These are phyloP conservation scores for Corythaeola cristata DNA, from an alignment of 2,113 vertebrate genomes.

Conservation along the genomic window DNA sequence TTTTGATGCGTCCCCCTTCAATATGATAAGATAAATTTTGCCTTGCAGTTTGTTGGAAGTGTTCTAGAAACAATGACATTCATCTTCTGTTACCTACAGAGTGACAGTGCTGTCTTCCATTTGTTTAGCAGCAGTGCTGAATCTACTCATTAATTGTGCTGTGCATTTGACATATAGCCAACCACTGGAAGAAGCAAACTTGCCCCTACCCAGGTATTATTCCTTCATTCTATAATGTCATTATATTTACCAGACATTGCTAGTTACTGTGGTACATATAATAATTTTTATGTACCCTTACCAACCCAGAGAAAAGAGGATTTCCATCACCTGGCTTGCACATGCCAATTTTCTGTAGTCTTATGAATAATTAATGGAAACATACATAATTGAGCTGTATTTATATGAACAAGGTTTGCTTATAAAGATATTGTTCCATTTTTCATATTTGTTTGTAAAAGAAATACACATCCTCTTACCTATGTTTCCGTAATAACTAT, in stretches of 20 bases:
- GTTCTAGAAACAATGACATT: not conserved
- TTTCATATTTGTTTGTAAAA: not conserved
- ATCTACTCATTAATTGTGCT: slow-evolving; percentile 16
- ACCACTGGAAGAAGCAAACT: not conserved
- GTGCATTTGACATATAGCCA: not conserved
- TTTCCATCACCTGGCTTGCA: not conserved
- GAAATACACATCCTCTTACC: not conserved
- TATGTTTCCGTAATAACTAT: not conserved
- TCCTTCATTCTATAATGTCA: not conserved
- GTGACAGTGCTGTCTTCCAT: not conserved
- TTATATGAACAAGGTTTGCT: not conserved
- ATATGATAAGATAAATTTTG: not conserved
- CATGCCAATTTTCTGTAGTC: not conserved
- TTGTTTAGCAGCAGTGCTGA: not conserved
- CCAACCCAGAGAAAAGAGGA: not conserved
- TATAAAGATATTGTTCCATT: not conserved
- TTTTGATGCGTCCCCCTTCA: not conserved
- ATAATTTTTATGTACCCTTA: not conserved
- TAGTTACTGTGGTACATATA: not conserved
- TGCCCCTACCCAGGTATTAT: not conserved
- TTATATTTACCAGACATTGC: not conserved
- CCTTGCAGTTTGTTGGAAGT: not conserved
- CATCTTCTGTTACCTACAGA: not conserved
- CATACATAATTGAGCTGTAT: not conserved
- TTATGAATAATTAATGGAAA: not conserved